Base-by-base conservation (phyloP, 2,113 vertebrate species). In the Anolis sagrei region DNA sequence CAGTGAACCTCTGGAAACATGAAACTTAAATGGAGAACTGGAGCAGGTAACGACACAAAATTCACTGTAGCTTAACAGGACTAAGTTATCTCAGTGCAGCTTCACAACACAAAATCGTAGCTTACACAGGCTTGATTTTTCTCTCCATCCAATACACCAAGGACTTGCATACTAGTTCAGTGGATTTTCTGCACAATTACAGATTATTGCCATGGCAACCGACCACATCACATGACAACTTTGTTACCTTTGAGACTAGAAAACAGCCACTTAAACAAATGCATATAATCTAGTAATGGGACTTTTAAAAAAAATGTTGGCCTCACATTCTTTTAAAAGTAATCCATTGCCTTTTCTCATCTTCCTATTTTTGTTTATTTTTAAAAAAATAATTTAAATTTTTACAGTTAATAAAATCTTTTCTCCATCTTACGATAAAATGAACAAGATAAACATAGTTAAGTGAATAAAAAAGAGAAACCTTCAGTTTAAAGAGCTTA, bases 101-200 rank as follows among this genome's bases (percentile, higher is more conserved):
- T 91, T 90, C 90, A 90, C 83, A 93, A 77, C 90, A 94, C 91
- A 92, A 92, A 89, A 94, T 91, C 91, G 75, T 68, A 82, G 85
- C 82, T 95, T 94, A 93, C 91, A 92, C 49, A 8, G 93, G 80
- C 89, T 91, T 93, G 95, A 93, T 95, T 95, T 94, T 94, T 93
- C 94, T 94, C 93, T 93, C 93, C 18, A 14, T 92, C 92, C 95
- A 97, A 96, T 95, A 95, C 95, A 95, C 96, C 91, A 92, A 94
- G 96, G 96, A 96, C 92, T 95, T 96, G 94, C 93, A 95, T 82
- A 62, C 21, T 90, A 96, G 95, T 96, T 97, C 92, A 93, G 93
- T 95, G 95, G 95, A 97, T 97, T 96, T 97, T 96, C 96, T 97
- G 95, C 95, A 96, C 96, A 97, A 96, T 96, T 97, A 95, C 96